Conservation (phyloP, 92 coral and sea anemone species). For the Epizoanthus scotinus region DNA sequence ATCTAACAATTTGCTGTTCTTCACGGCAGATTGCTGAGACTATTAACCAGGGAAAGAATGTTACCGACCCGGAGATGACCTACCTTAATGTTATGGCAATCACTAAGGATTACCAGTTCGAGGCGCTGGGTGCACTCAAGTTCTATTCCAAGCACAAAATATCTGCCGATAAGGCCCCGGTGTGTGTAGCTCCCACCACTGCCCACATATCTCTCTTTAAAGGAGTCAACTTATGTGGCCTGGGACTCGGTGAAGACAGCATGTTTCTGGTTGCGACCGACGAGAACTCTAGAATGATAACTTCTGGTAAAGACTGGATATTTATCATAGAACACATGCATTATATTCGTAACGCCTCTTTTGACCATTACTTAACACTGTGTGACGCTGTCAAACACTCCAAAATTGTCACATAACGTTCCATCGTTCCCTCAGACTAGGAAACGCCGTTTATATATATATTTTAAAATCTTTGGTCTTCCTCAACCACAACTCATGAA, state of each 20-base stretch:
- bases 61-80: not conserved
- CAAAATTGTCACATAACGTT: too few species aligned
- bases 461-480: too few species aligned
- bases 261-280: slow-evolving; percentile 46
- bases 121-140: slow-evolving; percentile 41
- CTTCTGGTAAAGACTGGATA: slow-evolving; percentile 3
- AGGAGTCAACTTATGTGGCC: slow-evolving; percentile 47
- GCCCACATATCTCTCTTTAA: slow-evolving; percentile 63
- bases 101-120: slow-evolving; percentile 39
- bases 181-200: slow-evolving; percentile 49
- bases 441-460: too few species aligned
- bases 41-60: not conserved
- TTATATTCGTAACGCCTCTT: too few species aligned
- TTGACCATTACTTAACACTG: too few species aligned
- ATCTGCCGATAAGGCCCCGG: slow-evolving; percentile 36
- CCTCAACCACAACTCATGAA: too few species aligned
- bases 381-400: too few species aligned
- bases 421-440: too few species aligned
- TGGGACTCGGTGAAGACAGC: slow-evolving; percentile 60
- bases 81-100: slow-evolving; percentile 41
- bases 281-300: slow-evolving; percentile 41
- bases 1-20: not conserved
- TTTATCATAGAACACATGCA: too few species aligned
- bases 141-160: slow-evolving; percentile 24
- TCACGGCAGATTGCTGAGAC: slow-evolving; percentile 4